Evolutionary conservation across 2,888 invertebrate genomes (phyloP).

Genomic region (Aleiodes leptofemur): DNA sequence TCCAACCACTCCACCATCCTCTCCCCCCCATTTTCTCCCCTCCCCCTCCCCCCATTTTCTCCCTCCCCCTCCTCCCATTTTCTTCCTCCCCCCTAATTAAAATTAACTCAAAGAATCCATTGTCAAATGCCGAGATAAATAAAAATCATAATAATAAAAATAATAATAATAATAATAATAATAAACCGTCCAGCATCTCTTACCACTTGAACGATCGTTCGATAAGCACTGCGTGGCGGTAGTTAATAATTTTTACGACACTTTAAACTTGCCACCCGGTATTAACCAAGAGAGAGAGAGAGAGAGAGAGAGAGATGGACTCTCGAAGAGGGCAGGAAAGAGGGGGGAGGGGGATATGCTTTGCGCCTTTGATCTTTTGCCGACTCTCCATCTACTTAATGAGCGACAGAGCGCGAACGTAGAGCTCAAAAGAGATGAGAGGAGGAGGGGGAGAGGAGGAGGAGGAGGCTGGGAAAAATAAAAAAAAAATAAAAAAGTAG

Average conservation of each 20-base stretch:
- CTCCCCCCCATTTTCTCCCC: no score
- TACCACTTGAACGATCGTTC: conserved; percentile 57
- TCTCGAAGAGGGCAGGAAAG: conserved; percentile 31
- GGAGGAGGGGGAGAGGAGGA: not conserved
- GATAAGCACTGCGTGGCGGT: conserved; percentile 68
- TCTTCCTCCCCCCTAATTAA: no score
- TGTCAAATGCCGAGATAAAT: no score
- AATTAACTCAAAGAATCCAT: no score
- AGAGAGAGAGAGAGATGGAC: conserved; percentile 56
- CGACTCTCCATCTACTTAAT: conserved; percentile 70
- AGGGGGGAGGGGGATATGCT: conserved; percentile 57
- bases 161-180: no score
- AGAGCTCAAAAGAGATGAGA: not conserved
- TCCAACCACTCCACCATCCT: no score
- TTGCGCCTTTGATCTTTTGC: conserved; percentile 67
- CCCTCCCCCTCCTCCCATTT: no score
- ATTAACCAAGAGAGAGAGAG: conserved; percentile 63
- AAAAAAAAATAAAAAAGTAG: not conserved
- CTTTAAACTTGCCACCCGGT: conserved; percentile 73
- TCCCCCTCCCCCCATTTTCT: no score
- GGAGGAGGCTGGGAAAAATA: not conserved
- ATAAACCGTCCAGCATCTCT: not conserved
- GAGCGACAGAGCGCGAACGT: conserved; percentile 57
- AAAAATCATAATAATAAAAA: no score
- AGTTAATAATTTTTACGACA: conserved; percentile 72